A percentile compares a stretch with the other conserved stretches of the same genome.
phyloP scores from a whole-genome alignment of 2,113 vertebrate species.

The Quiscalus mexicanus region DNA sequence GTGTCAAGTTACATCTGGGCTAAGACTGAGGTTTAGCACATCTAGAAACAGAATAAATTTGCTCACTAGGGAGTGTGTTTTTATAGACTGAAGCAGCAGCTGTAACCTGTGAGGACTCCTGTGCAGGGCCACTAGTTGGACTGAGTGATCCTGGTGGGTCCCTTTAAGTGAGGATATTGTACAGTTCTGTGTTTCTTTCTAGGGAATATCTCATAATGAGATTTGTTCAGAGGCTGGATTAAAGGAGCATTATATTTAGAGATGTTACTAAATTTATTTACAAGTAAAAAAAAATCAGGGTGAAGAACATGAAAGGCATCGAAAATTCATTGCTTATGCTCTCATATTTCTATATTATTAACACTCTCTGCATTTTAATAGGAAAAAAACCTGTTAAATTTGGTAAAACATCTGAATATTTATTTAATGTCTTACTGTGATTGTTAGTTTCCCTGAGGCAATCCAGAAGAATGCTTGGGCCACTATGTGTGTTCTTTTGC shows the following conservation, averaged over 20 bases:
- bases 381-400: not conserved
- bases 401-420: not conserved
- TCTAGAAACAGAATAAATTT: not conserved
- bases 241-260: not conserved
- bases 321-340: not conserved
- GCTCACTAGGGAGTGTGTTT: not conserved
- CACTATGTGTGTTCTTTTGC: not conserved
- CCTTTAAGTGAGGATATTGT: not conserved
- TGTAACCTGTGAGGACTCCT: not conserved
- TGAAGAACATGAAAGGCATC: not conserved
- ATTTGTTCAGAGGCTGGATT: not conserved
- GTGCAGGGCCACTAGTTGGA: fast-evolving
- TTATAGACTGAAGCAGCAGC: not conserved
- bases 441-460: not conserved
- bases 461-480: not conserved
- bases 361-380: not conserved
- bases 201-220: not conserved
- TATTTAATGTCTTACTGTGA: not conserved
- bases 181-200: not conserved
- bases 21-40: not conserved
- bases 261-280: not conserved
- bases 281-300: not conserved
- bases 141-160: not conserved
- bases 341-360: not conserved
- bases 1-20: not conserved